phyloP scores from a whole-genome alignment of 1,140 invertebrate species.

The Drosophila ficusphila region DNA sequence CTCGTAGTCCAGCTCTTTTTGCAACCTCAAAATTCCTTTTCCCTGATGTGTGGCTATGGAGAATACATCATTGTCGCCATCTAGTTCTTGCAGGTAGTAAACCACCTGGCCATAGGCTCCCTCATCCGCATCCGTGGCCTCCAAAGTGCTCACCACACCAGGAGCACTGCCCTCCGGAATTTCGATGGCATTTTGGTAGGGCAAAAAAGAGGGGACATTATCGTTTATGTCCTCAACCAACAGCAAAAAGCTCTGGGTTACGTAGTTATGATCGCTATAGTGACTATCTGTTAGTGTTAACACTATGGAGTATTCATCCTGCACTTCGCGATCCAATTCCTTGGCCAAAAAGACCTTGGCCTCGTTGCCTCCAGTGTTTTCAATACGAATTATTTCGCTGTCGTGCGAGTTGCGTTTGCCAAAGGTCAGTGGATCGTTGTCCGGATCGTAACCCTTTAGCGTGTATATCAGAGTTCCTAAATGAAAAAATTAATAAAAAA shows the following conservation, averaged over 20 bases:
- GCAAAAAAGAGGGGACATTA: slow-evolving; percentile 94
- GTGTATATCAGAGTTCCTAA: slow-evolving; percentile 93
- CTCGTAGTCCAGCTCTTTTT: slow-evolving; percentile 93
- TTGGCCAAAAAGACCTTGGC: slow-evolving; percentile 95
- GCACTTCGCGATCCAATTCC: slow-evolving; percentile 94
- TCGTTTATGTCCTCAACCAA: slow-evolving; percentile 97
- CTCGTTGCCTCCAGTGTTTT: slow-evolving; percentile 91
- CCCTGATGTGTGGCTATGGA: slow-evolving; percentile 93
- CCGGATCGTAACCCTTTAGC: slow-evolving; percentile 92
- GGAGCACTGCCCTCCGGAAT: slow-evolving; percentile 91
- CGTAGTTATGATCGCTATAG: slow-evolving; percentile 93
- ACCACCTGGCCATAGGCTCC: slow-evolving; percentile 95
- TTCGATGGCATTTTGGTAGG: slow-evolving; percentile 92
- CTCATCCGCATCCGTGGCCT: slow-evolving; percentile 95
- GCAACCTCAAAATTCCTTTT: slow-evolving; percentile 93
- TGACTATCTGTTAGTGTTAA: slow-evolving; percentile 95
- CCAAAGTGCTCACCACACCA: slow-evolving; percentile 90
- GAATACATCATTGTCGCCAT: slow-evolving; percentile 92
- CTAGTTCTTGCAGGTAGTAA: slow-evolving; percentile 90
- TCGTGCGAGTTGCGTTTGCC: slow-evolving; percentile 91
- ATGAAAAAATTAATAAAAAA: neutral
- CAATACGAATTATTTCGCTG: slow-evolving; percentile 93
- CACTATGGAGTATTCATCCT: slow-evolving; percentile 94
- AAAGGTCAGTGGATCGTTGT: slow-evolving; percentile 93
- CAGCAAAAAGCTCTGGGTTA: slow-evolving; percentile 94